These are phyloP conservation scores for Syngnathus rostellatus DNA, from an alignment of 2,797 vertebrate species.

Conservation along the genomic window DNA sequence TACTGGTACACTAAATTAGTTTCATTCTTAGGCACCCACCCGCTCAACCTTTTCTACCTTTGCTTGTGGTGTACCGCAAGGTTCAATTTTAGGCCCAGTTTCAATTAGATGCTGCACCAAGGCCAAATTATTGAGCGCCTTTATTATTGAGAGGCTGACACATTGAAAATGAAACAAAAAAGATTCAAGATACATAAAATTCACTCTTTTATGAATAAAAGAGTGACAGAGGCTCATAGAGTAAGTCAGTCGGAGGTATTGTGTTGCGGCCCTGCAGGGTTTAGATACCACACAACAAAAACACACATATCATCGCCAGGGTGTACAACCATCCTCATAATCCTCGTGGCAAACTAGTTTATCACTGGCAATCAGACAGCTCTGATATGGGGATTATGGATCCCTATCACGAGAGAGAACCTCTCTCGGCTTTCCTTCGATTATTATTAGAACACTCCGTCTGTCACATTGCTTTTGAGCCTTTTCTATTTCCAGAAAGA, in stretches of 20 bases:
- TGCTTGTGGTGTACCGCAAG: no score
- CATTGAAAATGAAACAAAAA: no score
- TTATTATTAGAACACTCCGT: constrained; percentile 3
- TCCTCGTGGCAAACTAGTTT: constrained; percentile 46
- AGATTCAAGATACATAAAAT: no score
- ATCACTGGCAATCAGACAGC: constrained; percentile 51
- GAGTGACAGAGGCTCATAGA: no score
- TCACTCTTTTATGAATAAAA: no score
- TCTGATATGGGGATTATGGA: constrained; percentile 49
- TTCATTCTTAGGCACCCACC: no score
- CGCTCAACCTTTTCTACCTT: no score
- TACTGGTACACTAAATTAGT: no score
- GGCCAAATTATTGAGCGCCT: no score
- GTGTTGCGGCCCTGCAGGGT: not conserved
- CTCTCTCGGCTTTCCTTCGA: constrained; percentile 18
- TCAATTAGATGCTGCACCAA: no score
- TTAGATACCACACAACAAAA: not conserved
- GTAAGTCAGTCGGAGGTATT: not conserved
- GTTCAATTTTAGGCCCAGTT: no score
- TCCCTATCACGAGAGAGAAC: constrained; percentile 31
- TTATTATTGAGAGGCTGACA: no score
- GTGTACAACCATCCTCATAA: constrained; percentile 34
- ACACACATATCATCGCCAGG: constrained; percentile 13
- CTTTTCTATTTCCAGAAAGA: not conserved
- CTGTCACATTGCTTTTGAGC: not conserved